Base-by-base conservation (phyloP, 1,140 invertebrate genomes). In the Neodiprion pinetum region DNA sequence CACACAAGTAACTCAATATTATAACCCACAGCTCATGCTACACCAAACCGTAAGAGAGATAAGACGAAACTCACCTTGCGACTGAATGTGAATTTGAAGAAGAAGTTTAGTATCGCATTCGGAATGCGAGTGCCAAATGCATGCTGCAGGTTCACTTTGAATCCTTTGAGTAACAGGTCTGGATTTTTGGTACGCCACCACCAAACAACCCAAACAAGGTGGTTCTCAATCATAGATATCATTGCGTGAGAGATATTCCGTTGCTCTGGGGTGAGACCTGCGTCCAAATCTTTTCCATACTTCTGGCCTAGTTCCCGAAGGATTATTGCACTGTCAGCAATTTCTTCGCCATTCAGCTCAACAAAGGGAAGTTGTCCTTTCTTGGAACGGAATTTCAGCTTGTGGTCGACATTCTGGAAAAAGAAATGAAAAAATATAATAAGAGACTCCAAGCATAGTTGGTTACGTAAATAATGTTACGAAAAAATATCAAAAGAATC, bases 181-280 rank as follows among this genome's bases (percentile, higher is more conserved):
- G 95, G 92, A 83, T 95, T 95, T 90, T 96, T 97, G 79, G 94
- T 93, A 81, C 95, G 93, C 96, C 96, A 97, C 89, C 93, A 96
- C 82, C 93, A 91, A 67, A 96, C 92, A 77, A 96, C 95, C 96
- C 96, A 97, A 67, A 94, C 93, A 10, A 97, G 91, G 87, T 98
- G 96, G 84, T 97, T 97, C 88, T 98, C 96, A 80, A 97, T 93
- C 96, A 98, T 97, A 40, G 95, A 96, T 82, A 96, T 96, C 90
- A 96, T 96, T n/a, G 96, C 96, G 87, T 98, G 95, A 9, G 95
- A 93, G 10, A 97, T 91, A 80, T 94, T 95, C 76, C 94, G 93
- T 85, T 98, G 96, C 81, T 97, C 96, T 71, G 92, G 87, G 70
- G 93, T 95, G 21, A 98, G 89, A 61, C 90, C 90, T 1, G 90